A percentile compares a stretch with the other conserved stretches of the same genome.
Evolutionary conservation across 2,888 invertebrate species (phyloP).

Genomic region (Emmelina monodactyla): DNA sequence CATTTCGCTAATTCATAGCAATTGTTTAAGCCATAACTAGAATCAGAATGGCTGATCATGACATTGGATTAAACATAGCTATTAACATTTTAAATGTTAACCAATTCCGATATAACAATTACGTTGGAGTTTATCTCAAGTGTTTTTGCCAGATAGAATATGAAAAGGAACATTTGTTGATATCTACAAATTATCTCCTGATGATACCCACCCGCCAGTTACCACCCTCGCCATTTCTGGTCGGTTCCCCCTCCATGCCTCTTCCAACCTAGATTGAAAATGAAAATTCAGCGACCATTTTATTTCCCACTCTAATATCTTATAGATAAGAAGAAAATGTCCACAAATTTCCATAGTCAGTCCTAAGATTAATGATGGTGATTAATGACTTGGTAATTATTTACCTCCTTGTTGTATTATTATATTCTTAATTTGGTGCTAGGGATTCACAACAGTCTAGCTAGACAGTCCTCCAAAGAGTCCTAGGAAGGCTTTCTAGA

Average conservation of each 20-base stretch:
- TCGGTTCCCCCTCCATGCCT: conserved; percentile 43
- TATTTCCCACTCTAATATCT: conserved; percentile 37
- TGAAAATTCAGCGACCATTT: conserved; percentile 59
- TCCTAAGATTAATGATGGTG: conserved; percentile 5
- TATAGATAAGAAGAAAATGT: conserved; percentile 42
- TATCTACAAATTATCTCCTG: conserved; percentile 21
- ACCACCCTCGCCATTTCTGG: conserved; percentile 49
- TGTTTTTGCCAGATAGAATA: not conserved
- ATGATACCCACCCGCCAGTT: conserved; percentile 62
- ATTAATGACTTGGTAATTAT: conserved; percentile 24
- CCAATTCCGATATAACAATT: not conserved
- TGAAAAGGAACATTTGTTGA: conserved; percentile 4
- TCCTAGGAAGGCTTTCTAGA: no score
- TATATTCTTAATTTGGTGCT: not conserved
- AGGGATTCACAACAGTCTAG: not conserved
- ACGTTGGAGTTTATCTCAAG: not conserved
- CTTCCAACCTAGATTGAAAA: conserved; percentile 64
- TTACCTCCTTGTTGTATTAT: not conserved
- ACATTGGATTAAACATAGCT: no score
- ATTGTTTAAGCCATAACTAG: not conserved
- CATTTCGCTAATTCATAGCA: conserved; percentile 24
- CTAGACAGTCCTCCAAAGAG: not conserved
- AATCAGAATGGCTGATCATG: not conserved
- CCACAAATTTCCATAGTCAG: conserved; percentile 37
- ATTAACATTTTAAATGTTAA: not conserved